Evolutionary conservation across 2,888 invertebrate genomes (phyloP).

Genomic region (Pomacea canaliculata): DNA sequence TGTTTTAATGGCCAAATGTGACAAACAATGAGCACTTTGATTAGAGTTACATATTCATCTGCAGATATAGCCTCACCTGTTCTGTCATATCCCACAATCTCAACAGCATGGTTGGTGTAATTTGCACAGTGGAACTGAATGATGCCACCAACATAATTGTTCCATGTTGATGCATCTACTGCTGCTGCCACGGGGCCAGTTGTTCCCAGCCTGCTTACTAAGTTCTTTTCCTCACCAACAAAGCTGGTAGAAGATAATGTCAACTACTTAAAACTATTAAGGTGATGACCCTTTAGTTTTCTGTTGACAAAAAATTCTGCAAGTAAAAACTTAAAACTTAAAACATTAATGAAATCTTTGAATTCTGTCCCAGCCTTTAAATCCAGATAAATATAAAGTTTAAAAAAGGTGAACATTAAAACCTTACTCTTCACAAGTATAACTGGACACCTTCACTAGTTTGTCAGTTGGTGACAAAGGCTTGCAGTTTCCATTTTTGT

Average conservation of each 20-base stretch:
- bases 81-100: slow-evolving; percentile 85
- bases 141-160: slow-evolving; percentile 86
- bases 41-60: too few species aligned
- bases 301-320: too few species aligned
- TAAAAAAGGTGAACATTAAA: neutral
- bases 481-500: slow-evolving; percentile 63
- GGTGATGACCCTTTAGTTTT: too few species aligned
- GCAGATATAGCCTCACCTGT: slow-evolving; percentile 69
- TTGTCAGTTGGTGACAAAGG: slow-evolving; percentile 52
- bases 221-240: slow-evolving; percentile 77
- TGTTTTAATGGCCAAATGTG: too few species aligned
- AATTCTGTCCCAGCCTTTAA: too few species aligned
- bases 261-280: neutral
- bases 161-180: slow-evolving; percentile 87
- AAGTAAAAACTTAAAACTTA: too few species aligned
- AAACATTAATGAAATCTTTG: too few species aligned
- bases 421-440: slow-evolving; percentile 78
- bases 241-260: slow-evolving; percentile 72
- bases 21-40: too few species aligned
- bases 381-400: too few species aligned
- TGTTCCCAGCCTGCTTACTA: slow-evolving; percentile 75
- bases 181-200: slow-evolving; percentile 86
- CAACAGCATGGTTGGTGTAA: slow-evolving; percentile 84
- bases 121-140: slow-evolving; percentile 85
- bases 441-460: slow-evolving; percentile 71